These are phyloP conservation scores for Harpagoxenus sublaevis DNA, from an alignment of 2,888 invertebrate species.

Conservation along the genomic window DNA sequence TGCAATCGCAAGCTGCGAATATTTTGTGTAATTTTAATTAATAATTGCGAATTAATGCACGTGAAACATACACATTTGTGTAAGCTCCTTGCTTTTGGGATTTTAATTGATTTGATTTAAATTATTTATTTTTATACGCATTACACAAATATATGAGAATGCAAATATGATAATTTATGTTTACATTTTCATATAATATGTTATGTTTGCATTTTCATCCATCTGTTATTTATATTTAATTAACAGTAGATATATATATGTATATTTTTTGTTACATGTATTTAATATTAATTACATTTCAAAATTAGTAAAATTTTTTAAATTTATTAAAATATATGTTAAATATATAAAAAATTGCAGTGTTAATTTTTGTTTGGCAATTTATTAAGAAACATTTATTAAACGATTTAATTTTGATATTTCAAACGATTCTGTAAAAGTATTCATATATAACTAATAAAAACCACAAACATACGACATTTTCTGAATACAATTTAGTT, in stretches of 20 bases:
- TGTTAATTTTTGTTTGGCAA: not conserved
- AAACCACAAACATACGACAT: too few species aligned
- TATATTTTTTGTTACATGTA: not conserved
- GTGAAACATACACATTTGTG: not conserved
- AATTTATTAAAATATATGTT: not conserved
- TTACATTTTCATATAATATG: too few species aligned
- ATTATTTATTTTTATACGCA: not conserved
- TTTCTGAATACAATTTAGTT: too few species aligned
- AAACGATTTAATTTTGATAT: not conserved
- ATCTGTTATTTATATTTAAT: not conserved
- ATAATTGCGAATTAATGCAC: not conserved
- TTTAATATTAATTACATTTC: not conserved
- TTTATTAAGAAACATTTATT: not conserved
- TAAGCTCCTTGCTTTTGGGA: not conserved
- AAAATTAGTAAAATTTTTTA: not conserved
- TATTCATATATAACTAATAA: too few species aligned
- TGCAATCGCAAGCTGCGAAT: not conserved
- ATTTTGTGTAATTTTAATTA: constrained; percentile 2
- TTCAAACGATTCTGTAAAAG: too few species aligned
- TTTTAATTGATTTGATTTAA: not conserved
- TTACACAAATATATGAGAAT: not conserved
- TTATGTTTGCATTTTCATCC: too few species aligned
- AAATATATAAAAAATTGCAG: too few species aligned
- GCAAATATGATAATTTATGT: not conserved
- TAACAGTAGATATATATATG: not conserved